phyloP scores from a whole-genome alignment of 2,113 vertebrate species.

The Forbesichthys agassizii region DNA sequence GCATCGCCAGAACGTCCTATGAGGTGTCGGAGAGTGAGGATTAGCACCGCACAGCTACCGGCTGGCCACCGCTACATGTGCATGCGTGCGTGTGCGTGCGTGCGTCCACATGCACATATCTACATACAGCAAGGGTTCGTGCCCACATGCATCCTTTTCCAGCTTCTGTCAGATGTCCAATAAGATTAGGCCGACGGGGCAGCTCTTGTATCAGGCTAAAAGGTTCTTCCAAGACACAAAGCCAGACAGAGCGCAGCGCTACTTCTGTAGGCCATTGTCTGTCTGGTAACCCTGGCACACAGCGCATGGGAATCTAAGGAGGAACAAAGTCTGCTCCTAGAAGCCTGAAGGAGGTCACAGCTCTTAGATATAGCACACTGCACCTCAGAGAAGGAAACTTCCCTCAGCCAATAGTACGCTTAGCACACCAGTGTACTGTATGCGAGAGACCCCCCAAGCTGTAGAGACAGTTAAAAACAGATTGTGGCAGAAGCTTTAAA shows the following conservation, averaged over 20 bases:
- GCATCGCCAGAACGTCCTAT: too few relatives aligned
- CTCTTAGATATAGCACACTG: slow-evolving; percentile 18
- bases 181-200: slow-evolving; percentile 38
- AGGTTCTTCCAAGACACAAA: slow-evolving; percentile 11
- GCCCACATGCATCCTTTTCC: slow-evolving; percentile 47
- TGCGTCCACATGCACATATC: slow-evolving; percentile 2
- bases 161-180: slow-evolving; percentile 45
- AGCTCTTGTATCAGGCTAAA: slow-evolving; percentile 24
- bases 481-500: slow-evolving; percentile 14
- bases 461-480: slow-evolving; percentile 35
- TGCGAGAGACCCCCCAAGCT: slow-evolving; percentile 6
- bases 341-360: slow-evolving; percentile 7
- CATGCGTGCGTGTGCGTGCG: slow-evolving; percentile 22
- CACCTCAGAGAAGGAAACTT: slow-evolving; percentile 13
- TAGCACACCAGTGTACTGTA: slow-evolving; percentile 22
- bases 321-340: slow-evolving; percentile 1
- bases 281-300: slow-evolving; percentile 16
- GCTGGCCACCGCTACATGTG: too few relatives aligned
- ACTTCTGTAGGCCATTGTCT: slow-evolving; percentile 12
- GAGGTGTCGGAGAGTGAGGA: too few relatives aligned
- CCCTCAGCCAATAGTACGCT: slow-evolving; percentile 10
- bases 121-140: not conserved
- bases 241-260: slow-evolving; percentile 12
- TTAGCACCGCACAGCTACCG: too few relatives aligned
- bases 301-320: slow-evolving; percentile 14